A percentile compares a stretch with the other conserved stretches of the same genome.
These are phyloP conservation scores for Orgyia antiqua DNA, from an alignment of 2,888 invertebrate species.

Conservation along the genomic window DNA sequence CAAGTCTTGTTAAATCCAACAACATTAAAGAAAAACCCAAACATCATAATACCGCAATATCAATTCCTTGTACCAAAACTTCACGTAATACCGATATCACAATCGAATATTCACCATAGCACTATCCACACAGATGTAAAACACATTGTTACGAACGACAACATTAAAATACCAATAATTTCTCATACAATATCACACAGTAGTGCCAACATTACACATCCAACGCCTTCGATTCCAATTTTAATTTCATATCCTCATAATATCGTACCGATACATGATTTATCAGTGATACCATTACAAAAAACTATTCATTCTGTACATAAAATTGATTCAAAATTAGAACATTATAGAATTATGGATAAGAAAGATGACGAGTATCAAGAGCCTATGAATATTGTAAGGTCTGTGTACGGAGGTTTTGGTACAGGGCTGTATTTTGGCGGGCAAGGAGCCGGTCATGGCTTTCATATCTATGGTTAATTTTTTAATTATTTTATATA, in stretches of 20 bases:
- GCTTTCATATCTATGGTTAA: conserved; percentile 58
- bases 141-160: conserved; percentile 34
- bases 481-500: conserved; percentile 8
- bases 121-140: conserved; percentile 32
- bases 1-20: conserved; percentile 11
- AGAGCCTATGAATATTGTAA: conserved; percentile 37
- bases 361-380: conserved; percentile 41
- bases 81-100: conserved; percentile 49
- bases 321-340: conserved; percentile 28
- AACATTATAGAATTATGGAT: conserved; percentile 31
- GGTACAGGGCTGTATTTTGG: conserved; percentile 59
- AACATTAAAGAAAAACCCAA: conserved; percentile 38
- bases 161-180: conserved; percentile 35
- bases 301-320: conserved; percentile 30
- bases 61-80: conserved; percentile 37
- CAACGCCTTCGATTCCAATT: conserved; percentile 32
- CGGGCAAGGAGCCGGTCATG: conserved; percentile 64
- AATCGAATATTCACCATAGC: conserved; percentile 41
- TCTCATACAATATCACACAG: conserved; percentile 40
- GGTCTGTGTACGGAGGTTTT: conserved; percentile 60
- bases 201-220: conserved; percentile 38
- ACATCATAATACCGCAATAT: conserved; percentile 36
- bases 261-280: conserved; percentile 49
- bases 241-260: conserved; percentile 46
- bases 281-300: conserved; percentile 60